A percentile compares a stretch with the other conserved stretches of the same genome.
phyloP scores from a whole-genome alignment of 2,797 vertebrate species.

The Austrolebias charrua region DNA sequence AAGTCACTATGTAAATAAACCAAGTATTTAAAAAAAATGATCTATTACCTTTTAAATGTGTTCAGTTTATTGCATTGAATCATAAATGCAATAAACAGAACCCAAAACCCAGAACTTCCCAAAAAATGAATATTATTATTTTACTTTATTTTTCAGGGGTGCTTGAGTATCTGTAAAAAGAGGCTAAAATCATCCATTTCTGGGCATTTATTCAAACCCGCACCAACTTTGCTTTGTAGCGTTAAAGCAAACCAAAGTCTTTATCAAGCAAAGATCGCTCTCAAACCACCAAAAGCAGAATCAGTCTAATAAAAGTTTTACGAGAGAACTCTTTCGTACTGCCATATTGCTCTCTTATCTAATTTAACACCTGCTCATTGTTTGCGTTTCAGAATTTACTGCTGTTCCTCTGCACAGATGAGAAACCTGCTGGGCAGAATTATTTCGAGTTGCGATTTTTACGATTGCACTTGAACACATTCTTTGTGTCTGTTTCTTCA shows the following conservation, averaged over 20 bases:
- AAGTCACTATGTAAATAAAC: no score
- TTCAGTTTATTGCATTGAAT: no score
- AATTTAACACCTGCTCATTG: slow-evolving; percentile 42
- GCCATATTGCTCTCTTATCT: slow-evolving; percentile 8
- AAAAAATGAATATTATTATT: no score
- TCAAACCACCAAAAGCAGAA: slow-evolving; percentile 26
- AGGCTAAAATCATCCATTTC: slow-evolving; percentile 13
- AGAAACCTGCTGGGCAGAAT: slow-evolving; percentile 22
- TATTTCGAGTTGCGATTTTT: slow-evolving; percentile 17
- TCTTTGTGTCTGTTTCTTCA: slow-evolving; percentile 6
- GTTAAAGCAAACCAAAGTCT: slow-evolving; percentile 39
- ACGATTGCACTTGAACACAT: slow-evolving; percentile 20
- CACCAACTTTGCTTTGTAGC: slow-evolving; percentile 34
- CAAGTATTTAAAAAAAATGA: no score
- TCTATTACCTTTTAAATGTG: no score
- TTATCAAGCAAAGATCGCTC: slow-evolving; percentile 41
- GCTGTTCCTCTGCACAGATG: slow-evolving; percentile 27
- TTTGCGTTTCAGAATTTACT: slow-evolving; percentile 25
- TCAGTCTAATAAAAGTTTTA: slow-evolving; percentile 34
- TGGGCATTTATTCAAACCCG: slow-evolving; percentile 59
- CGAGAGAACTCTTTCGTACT: slow-evolving; percentile 5
- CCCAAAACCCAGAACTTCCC: no score
- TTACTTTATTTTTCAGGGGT: no score
- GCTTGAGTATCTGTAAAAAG: no score
- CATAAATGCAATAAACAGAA: no score